Evolutionary conservation across 2,113 vertebrate species (phyloP).

Genomic region (Eonycteris spelaea): DNA sequence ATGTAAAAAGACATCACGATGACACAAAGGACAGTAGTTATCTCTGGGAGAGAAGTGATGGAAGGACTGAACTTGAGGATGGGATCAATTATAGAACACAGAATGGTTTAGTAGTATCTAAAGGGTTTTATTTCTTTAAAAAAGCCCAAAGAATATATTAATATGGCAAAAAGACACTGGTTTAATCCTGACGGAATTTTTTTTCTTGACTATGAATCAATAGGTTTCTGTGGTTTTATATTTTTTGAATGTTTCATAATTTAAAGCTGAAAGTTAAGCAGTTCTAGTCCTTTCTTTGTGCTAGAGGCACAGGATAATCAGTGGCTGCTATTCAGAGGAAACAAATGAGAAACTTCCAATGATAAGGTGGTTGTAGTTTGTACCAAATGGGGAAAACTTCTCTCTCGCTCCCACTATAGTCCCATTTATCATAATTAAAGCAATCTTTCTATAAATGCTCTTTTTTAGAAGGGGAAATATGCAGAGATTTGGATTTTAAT

Average conservation of each 20-base stretch:
- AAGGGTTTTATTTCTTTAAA: not conserved
- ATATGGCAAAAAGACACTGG: not conserved
- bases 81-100: not conserved
- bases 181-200: not conserved
- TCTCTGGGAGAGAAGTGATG: not conserved
- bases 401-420: not conserved
- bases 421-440: not conserved
- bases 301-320: not conserved
- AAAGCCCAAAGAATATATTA: not conserved
- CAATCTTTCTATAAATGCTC: not conserved
- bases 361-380: not conserved
- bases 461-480: not conserved
- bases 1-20: not conserved
- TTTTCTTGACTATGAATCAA: not conserved
- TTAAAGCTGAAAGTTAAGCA: not conserved
- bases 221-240: not conserved
- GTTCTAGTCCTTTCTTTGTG: not conserved
- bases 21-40: not conserved
- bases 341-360: not conserved
- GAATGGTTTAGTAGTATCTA: not conserved
- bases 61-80: not conserved
- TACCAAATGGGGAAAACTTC: not conserved
- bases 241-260: not conserved
- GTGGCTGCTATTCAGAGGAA: not conserved
- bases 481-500: slow-evolving; percentile 30